Evolutionary conservation across 2,888 invertebrate genomes (phyloP), one percentile per base, ranked within the genome.

Genomic region (Cheilosia urbana): DNA sequence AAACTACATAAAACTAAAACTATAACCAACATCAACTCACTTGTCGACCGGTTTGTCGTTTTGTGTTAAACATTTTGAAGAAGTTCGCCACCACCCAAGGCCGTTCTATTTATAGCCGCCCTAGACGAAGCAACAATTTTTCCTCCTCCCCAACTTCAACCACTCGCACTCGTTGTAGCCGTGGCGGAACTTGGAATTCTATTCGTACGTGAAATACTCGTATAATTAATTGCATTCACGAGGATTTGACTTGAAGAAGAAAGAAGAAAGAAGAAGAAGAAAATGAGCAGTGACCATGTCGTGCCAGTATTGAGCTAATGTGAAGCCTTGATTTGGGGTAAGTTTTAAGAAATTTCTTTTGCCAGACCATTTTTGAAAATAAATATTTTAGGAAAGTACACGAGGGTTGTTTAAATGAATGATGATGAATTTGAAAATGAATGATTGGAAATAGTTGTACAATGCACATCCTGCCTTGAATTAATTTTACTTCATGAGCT

Each of bases 211-310:
- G 7, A 13, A 37, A 7, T 0, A 21, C 37, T 53, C 53, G 77
- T 42, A 62, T 82, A 77, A 82, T 72, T 82, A 82, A 82, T 82
- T 82, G 66, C 66, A 82, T 82, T 66, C 60, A 40, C n/a, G 72
- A 55, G 75, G 24, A 65, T 47, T 65, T 65, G 75, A 37, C 47
- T 37, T 55, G 34, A 49, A 62, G 4, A 42, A 60, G 72, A 45
- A 62, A 40, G 62, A 51, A n/a, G n/a, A n/a, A n/a, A n/a, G 34
- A 49, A 62, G 4, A 42, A 60, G 72, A 45, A 62, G 27, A 53
- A 51, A 53, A 30, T 51, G 60, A 37, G 37, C 17, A 58, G 21
- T 49, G 49, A 27, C 49, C 60, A 60, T 60, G 27, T 37, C 60
- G 49, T 60, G 49, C 13, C 60, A 60, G 60, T n/a, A 49, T 17